A percentile compares a stretch with the other conserved stretches of the same genome.
Evolutionary conservation across 2,113 vertebrate species (phyloP).

Genomic region (Gorilla gorilla): DNA sequence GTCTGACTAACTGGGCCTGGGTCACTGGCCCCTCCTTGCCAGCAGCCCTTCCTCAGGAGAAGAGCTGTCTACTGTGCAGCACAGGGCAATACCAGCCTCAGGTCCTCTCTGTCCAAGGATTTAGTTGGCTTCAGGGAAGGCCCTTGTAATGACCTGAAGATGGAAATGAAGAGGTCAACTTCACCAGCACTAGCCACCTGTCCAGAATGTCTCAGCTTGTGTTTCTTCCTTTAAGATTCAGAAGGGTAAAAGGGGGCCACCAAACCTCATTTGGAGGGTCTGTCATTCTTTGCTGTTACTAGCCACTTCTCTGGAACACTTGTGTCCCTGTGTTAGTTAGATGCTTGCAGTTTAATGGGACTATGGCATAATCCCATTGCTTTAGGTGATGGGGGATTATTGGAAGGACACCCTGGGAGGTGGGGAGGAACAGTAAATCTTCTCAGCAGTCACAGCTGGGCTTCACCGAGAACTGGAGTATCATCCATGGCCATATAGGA

Average conservation of each 20-base stretch:
- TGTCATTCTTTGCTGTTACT: neutral
- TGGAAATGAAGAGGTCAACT: neutral
- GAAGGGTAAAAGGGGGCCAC: neutral
- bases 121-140: neutral
- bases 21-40: neutral
- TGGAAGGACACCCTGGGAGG: neutral
- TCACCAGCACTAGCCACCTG: neutral
- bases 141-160: neutral
- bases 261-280: neutral
- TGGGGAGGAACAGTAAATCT: neutral
- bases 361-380: neutral
- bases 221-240: neutral
- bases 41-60: neutral
- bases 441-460: neutral
- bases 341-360: neutral
- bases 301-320: neutral
- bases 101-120: neutral
- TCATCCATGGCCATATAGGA: neutral
- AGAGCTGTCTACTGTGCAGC: neutral
- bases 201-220: neutral
- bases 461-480: neutral
- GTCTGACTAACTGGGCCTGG: neutral
- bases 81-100: neutral
- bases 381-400: neutral
- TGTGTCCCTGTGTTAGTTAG: neutral